Evolutionary conservation across 2,113 vertebrate species (phyloP).

Genomic region (Gadus macrocephalus): DNA sequence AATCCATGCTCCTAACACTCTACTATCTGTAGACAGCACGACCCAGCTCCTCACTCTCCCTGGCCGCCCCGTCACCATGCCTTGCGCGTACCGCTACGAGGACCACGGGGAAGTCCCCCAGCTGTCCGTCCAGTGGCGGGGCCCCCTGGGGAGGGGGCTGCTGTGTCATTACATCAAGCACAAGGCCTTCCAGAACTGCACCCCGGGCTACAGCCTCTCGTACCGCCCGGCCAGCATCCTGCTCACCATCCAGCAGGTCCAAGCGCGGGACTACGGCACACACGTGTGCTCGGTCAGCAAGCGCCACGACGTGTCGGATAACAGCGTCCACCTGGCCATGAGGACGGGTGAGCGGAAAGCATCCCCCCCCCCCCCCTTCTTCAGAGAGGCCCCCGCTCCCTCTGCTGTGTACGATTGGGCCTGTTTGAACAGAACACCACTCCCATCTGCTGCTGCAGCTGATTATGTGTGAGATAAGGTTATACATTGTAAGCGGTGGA

Average conservation of each 20-base stretch:
- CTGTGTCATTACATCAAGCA: conserved; percentile 77
- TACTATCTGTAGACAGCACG: conserved; percentile 39
- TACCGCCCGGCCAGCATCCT: conserved; percentile 57
- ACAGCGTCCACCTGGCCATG: conserved; percentile 45
- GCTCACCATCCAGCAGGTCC: conserved; percentile 54
- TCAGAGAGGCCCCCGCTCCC: neutral
- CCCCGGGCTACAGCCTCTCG: conserved; percentile 52
- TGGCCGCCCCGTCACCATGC: conserved; percentile 30
- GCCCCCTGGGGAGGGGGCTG: conserved; percentile 59
- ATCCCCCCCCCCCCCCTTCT: neutral
- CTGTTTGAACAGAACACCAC: too few species aligned
- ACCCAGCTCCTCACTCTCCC: conserved; percentile 44
- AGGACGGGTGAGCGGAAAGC: conserved; percentile 50
- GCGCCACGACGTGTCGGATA: conserved; percentile 63
- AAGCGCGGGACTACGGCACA: conserved; percentile 48
- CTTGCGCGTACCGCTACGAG: conserved; percentile 65
- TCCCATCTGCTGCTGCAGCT: too few species aligned
- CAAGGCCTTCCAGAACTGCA: conserved; percentile 69
- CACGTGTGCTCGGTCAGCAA: conserved; percentile 73
- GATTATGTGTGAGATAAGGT: too few species aligned
- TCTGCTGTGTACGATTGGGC: neutral
- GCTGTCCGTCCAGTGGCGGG: conserved; percentile 72
- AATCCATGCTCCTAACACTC: neutral
- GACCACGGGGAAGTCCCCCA: conserved; percentile 38
- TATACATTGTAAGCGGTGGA: too few species aligned